Evolutionary conservation across 2,113 vertebrate genomes (phyloP).

Genomic region (Dromiciops gliroides): DNA sequence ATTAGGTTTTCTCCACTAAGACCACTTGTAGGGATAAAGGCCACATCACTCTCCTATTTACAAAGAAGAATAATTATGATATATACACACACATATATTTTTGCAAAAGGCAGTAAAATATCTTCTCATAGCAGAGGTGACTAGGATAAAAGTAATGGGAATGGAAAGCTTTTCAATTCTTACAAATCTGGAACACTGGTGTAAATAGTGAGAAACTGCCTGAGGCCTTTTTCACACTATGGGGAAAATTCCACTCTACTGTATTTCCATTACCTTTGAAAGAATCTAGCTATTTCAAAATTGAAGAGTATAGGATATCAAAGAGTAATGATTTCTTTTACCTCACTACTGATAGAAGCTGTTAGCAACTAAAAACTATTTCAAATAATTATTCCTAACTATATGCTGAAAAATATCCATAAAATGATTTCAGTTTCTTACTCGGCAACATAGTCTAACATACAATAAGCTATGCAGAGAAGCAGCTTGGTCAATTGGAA

Average conservation of each 20-base stretch:
- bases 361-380: too few relatives aligned
- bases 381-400: too few relatives aligned
- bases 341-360: too few relatives aligned
- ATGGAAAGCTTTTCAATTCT: not conserved
- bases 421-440: too few relatives aligned
- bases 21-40: constrained; percentile 96
- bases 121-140: not conserved
- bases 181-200: not conserved
- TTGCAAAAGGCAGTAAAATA: not conserved
- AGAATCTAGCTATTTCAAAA: not conserved
- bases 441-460: too few relatives aligned
- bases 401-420: too few relatives aligned
- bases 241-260: constrained; percentile 22
- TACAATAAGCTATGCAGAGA: too few relatives aligned
- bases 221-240: constrained; percentile 15
- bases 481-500: too few relatives aligned
- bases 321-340: too few relatives aligned
- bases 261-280: constrained; percentile 38
- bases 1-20: constrained; percentile 96
- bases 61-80: constrained; percentile 54
- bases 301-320: too few relatives aligned
- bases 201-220: constrained; percentile 39
- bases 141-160: not conserved
- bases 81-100: too few relatives aligned
- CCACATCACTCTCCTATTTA: constrained; percentile 94